phyloP scores from a whole-genome alignment of 2,113 vertebrate species.

The Rhipidura dahli region DNA sequence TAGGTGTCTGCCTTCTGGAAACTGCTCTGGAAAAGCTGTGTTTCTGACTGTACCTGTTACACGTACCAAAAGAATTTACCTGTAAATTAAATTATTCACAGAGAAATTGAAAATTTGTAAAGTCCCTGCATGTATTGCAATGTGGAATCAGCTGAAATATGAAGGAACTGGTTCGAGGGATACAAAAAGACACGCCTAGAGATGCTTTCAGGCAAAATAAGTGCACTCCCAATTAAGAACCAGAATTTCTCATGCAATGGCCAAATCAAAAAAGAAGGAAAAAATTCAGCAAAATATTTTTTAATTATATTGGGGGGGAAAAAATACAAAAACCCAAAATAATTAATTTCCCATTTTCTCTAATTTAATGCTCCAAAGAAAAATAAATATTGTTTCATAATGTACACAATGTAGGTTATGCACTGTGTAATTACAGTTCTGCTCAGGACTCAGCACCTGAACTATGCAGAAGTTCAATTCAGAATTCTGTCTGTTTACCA shows the following conservation, averaged over 20 bases:
- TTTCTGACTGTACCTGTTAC: background rate
- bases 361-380: background rate
- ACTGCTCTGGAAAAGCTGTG: background rate
- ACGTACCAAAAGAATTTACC: background rate
- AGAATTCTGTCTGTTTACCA: background rate
- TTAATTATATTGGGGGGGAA: background rate
- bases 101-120: background rate
- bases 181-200: background rate
- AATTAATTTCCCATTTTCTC: background rate
- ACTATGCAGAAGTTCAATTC: background rate
- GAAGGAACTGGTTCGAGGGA: background rate
- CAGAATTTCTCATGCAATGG: background rate
- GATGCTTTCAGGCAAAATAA: background rate
- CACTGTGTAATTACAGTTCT: background rate
- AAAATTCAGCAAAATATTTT: background rate
- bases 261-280: background rate
- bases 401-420: background rate
- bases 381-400: background rate
- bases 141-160: background rate
- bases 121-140: background rate
- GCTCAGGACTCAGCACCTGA: background rate
- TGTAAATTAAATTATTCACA: background rate
- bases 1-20: background rate
- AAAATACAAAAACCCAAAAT: rapidly evolving
- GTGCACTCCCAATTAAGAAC: background rate